Evolutionary conservation across 2,797 vertebrate genomes (phyloP).

Genomic region (Centropyge bicolor): DNA sequence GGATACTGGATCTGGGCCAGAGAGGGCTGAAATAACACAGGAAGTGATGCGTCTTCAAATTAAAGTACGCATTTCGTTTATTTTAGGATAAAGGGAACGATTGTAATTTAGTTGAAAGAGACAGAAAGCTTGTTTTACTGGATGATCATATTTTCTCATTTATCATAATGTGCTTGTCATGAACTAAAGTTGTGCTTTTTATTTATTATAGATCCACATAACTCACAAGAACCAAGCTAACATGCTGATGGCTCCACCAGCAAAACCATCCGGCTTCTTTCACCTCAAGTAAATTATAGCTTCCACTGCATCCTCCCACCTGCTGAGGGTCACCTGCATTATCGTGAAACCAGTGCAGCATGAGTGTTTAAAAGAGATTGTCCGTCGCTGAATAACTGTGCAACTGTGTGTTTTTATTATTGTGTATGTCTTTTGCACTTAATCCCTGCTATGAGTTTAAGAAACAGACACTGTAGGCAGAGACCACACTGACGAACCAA

Average conservation of each 20-base stretch:
- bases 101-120: not conserved
- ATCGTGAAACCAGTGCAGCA: conserved; percentile 1
- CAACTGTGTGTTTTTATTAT: conserved; percentile 21
- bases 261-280: conserved; percentile 88
- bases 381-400: conserved; percentile 5
- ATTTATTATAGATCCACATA: conserved; percentile 89
- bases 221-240: conserved; percentile 94
- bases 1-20: not conserved
- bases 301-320: not conserved
- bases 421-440: conserved; percentile 38
- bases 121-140: not conserved
- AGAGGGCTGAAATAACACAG: not conserved
- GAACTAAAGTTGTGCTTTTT: not conserved
- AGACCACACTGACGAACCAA: conserved; percentile 12
- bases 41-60: conserved; percentile 6
- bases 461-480: conserved; percentile 9
- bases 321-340: not conserved
- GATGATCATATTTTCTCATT: not conserved
- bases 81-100: not conserved
- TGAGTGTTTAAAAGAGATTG: conserved; percentile 7
- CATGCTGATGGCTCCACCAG: conserved; percentile 89
- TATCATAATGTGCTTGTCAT: not conserved
- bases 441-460: conserved; percentile 22
- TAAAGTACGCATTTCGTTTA: not conserved
- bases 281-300: conserved; percentile 82